Evolutionary conservation across 2,888 invertebrate species (phyloP), one percentile per base, ranked within the genome.

Genomic region (Penaeus monodon): DNA sequence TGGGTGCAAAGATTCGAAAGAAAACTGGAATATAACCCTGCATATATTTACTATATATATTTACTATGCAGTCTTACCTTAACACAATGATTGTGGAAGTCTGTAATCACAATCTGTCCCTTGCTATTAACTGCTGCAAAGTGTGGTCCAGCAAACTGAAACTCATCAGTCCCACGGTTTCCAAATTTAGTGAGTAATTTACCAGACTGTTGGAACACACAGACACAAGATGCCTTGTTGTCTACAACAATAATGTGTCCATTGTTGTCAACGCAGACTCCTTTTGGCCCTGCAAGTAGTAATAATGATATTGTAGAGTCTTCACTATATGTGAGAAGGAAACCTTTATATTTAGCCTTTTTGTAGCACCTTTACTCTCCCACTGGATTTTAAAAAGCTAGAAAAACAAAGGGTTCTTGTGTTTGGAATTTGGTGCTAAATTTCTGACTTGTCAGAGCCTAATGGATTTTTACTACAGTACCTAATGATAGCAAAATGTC

Each of bases 101-200:
- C 94, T 8, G 94, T 93, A 20, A 94, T 92, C 66, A 93, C 92
- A 85, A 94, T 93, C 89, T 93, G 93, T 89, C 93, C 93, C 88
- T 92, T 92, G 74, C 92, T 92, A 90, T 93, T 93, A 65, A 93
- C 92, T 17, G 93, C 93, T n/a, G 93, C 93, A 91, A 93, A 94
- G 91, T 94, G 94, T 20, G 94, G 94, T 24, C 94, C 94, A n/a
- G 94, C 93, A 90, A 94, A 93, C 91, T 93, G 93, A 77, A 92
- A 92, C 57, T 92, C 92, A 49, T 92, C 92, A 88, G 92, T 93
- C 7, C 93, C 93, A 24, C 93, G 90, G 90, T 91, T 91, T 10
- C 92, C 92, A 92, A 93, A 91, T 92, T 93, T 92, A 92, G 92
- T 92, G 66, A 94, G 90, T 38, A 94, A 91, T 91, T 93, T 93